These are phyloP conservation scores for Andrena flavipes DNA, from an alignment of 2,888 invertebrate species.

Conservation along the genomic window DNA sequence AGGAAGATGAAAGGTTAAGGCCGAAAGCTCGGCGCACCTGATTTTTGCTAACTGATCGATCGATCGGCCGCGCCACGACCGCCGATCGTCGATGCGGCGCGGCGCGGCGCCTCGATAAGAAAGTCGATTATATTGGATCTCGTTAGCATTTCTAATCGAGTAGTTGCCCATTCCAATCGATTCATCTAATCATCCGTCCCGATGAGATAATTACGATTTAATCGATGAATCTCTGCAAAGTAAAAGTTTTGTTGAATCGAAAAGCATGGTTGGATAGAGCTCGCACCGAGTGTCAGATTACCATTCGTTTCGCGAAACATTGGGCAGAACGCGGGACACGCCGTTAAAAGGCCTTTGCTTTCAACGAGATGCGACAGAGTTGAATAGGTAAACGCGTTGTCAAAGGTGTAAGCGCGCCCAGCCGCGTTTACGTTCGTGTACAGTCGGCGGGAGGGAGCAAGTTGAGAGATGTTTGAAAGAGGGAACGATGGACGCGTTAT, in stretches of 20 bases:
- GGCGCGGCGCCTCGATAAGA: conserved; percentile 1
- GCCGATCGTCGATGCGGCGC: conserved; percentile 14
- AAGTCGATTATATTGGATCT: conserved; percentile 13
- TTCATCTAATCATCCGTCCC: conserved; percentile 22
- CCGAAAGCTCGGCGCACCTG: conserved; percentile 23
- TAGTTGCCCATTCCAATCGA: conserved; percentile 24
- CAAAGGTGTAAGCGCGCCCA: no score
- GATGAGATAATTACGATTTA: conserved; percentile 10
- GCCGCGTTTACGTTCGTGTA: no score
- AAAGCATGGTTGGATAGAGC: not conserved
- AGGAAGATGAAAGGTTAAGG: conserved; percentile 43
- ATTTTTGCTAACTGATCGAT: conserved; percentile 14
- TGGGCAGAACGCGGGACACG: not conserved
- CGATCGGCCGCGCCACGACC: conserved; percentile 2
- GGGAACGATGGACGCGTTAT: no score
- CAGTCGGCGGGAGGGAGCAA: no score
- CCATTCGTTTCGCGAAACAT: not conserved
- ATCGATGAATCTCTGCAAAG: conserved; percentile 24
- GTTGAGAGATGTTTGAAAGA: no score
- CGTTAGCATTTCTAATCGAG: conserved; percentile 43
- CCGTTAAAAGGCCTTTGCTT: no score
- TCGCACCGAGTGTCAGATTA: not conserved
- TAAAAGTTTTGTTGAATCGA: conserved; percentile 24
- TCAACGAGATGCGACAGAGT: no score
- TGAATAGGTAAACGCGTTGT: no score